These are phyloP conservation scores for Orchesellides sinensis DNA, from an alignment of 2,888 invertebrate genomes.

Conservation along the genomic window DNA sequence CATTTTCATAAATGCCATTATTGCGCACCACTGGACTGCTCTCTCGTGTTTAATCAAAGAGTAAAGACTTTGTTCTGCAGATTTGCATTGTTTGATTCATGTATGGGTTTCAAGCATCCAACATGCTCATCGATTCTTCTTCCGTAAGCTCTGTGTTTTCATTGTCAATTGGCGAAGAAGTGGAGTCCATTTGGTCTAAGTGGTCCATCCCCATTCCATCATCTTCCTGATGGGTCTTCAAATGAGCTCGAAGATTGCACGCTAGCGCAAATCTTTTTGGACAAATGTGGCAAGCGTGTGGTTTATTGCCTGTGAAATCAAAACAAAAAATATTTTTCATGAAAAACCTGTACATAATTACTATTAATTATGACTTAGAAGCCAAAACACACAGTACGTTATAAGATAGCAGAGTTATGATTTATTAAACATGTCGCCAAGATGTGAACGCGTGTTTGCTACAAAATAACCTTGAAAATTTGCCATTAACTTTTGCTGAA, in stretches of 20 bases:
- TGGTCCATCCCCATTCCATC: slow-evolving; percentile 47
- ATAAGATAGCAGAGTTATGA: too few relatives aligned
- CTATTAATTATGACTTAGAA: too few relatives aligned
- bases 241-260: slow-evolving; percentile 85
- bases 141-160: slow-evolving; percentile 44
- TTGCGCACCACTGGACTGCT: too few relatives aligned
- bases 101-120: slow-evolving; percentile 18
- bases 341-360: slow-evolving; percentile 53
- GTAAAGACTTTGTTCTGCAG: too few relatives aligned
- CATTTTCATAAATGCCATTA: too few relatives aligned
- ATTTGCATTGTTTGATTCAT: neutral
- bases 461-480: too few relatives aligned
- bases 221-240: slow-evolving; percentile 85
- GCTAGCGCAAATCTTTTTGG: slow-evolving; percentile 85
- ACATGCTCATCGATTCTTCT: slow-evolving; percentile 27
- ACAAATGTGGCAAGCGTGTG: slow-evolving; percentile 84
- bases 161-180: slow-evolving; percentile 38
- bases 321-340: slow-evolving; percentile 26
- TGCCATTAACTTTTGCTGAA: too few relatives aligned
- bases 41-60: too few relatives aligned
- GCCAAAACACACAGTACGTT: too few relatives aligned
- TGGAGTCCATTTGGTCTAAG: slow-evolving; percentile 51
- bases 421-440: too few relatives aligned
- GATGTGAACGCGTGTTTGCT: too few relatives aligned
- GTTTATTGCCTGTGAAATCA: slow-evolving; percentile 83